These are phyloP conservation scores for Paedocypris sp. DNA, from an alignment of 2,113 vertebrate genomes.

Conservation along the genomic window DNA sequence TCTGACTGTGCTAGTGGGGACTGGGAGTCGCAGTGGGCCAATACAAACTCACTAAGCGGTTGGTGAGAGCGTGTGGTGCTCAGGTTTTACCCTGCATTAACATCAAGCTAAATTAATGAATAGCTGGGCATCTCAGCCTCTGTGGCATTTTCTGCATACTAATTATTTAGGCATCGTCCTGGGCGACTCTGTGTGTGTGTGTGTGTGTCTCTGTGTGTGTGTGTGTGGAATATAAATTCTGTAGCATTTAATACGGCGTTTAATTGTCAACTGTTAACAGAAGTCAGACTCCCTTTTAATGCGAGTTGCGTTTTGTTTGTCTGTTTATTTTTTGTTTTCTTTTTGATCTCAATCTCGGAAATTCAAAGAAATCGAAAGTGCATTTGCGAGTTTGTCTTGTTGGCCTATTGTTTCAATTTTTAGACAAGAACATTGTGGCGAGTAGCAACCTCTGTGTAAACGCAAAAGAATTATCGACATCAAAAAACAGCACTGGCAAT, in stretches of 20 bases:
- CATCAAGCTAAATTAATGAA: slow-evolving; percentile 35
- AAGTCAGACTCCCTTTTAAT: too few species aligned
- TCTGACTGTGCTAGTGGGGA: neutral
- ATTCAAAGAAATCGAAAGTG: too few species aligned
- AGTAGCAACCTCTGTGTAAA: too few species aligned
- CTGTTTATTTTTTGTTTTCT: too few species aligned
- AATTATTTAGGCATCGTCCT: slow-evolving; percentile 33
- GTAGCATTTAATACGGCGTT: slow-evolving; percentile 31
- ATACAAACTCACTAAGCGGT: neutral
- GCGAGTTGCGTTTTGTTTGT: too few species aligned
- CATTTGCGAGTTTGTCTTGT: too few species aligned
- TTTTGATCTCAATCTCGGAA: too few species aligned
- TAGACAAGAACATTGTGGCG: too few species aligned
- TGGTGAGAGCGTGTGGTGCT: neutral
- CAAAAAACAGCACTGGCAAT: too few species aligned
- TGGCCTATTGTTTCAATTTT: too few species aligned
- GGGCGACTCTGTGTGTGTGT: slow-evolving; percentile 1
- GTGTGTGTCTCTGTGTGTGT: neutral
- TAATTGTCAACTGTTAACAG: too few species aligned
- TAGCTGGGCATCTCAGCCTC: slow-evolving; percentile 25
- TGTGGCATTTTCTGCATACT: slow-evolving; percentile 35
- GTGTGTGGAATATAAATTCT: neutral
- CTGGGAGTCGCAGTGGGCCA: neutral
- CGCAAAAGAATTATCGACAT: too few species aligned
- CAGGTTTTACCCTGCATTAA: slow-evolving; percentile 21